phyloP scores from a whole-genome alignment of 2,888 invertebrate species.

The Machimus rusticus region DNA sequence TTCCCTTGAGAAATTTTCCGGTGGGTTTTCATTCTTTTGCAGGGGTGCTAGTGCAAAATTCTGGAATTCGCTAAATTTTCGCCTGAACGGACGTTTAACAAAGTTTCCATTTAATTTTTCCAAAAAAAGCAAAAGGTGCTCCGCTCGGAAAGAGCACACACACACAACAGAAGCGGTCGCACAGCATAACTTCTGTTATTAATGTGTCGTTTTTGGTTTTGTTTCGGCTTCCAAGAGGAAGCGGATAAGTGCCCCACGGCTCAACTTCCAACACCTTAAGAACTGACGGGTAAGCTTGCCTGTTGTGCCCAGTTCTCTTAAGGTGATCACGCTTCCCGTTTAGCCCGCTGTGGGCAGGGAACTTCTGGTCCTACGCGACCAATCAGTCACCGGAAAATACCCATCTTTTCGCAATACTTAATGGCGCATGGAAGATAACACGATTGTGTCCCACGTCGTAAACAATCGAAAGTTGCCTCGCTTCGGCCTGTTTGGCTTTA shows the following conservation, averaged over 20 bases:
- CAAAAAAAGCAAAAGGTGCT: neutral
- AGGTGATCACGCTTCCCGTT: neutral
- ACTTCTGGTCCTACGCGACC: neutral
- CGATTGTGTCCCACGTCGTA: neutral
- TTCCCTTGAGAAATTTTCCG: neutral
- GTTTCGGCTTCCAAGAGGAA: neutral
- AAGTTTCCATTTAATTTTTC: neutral
- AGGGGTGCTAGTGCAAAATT: neutral
- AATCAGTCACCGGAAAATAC: neutral
- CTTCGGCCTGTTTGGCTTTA: neutral
- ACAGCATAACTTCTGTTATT: neutral
- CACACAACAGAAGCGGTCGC: neutral
- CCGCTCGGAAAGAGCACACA: neutral
- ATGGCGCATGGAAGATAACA: neutral
- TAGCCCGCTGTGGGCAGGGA: neutral
- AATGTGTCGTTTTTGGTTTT: neutral
- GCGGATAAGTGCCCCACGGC: neutral
- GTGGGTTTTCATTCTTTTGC: neutral
- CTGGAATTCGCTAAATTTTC: neutral
- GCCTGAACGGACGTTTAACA: neutral
- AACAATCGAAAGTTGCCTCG: neutral
- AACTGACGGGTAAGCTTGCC: neutral
- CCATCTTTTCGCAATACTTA: neutral
- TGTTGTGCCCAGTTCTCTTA: neutral
- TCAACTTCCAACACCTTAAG: neutral